A percentile compares a stretch with the other conserved stretches of the same genome.
Evolutionary conservation across 2,113 vertebrate species (phyloP).

Genomic region (Piprites chloris): DNA sequence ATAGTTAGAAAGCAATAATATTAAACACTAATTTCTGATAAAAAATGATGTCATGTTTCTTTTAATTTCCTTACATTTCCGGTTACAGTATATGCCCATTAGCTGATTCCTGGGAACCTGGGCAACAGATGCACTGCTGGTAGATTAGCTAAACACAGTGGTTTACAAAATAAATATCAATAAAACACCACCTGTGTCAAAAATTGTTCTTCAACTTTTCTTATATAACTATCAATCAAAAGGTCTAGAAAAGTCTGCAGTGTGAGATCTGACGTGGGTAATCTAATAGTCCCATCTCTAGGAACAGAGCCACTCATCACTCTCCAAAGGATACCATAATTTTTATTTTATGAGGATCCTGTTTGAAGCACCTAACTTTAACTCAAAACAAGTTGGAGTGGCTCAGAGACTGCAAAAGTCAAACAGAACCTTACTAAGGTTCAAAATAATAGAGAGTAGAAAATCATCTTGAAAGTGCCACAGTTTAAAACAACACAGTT

Average conservation of each 20-base stretch:
- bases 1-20: neutral
- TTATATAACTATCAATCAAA: neutral
- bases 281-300: neutral
- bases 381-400: neutral
- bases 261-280: neutral
- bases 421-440: neutral
- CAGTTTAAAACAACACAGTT: neutral
- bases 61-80: neutral
- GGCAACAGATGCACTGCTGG: neutral
- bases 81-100: neutral
- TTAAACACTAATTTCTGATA: neutral
- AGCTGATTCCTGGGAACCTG: rapidly evolving
- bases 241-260: neutral
- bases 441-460: neutral
- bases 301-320: neutral
- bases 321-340: neutral
- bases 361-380: neutral
- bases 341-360: neutral
- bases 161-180: neutral
- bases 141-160: neutral
- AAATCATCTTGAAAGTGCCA: neutral
- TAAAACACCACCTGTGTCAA: neutral
- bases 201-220: neutral
- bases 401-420: neutral
- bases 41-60: neutral